Conservation (phyloP, 2,797 vertebrate species). For the Dicrostonyx torquatus region DNA sequence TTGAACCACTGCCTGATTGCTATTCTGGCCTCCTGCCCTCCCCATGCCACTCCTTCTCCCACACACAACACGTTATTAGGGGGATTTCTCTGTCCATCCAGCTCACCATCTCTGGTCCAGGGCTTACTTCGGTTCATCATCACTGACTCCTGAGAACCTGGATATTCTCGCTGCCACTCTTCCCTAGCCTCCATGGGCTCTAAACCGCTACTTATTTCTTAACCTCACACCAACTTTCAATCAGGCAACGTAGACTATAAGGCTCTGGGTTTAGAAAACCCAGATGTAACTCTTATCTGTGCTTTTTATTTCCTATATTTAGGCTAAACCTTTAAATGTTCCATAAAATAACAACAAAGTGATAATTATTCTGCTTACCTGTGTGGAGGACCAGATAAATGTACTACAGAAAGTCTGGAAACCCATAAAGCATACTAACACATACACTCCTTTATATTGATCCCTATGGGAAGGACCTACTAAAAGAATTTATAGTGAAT, state of each 20-base stretch:
- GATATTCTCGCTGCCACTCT: neutral
- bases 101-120: neutral
- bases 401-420: neutral
- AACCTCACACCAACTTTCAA: neutral
- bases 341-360: neutral
- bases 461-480: neutral
- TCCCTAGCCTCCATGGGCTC: neutral
- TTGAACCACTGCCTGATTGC: neutral
- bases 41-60: neutral
- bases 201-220: neutral
- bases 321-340: neutral
- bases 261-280: neutral
- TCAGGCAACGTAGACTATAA: neutral
- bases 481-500: constrained; percentile 1
- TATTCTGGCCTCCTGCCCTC: neutral
- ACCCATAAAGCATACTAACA: neutral
- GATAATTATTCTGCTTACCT: neutral
- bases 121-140: neutral
- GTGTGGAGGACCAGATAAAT: neutral
- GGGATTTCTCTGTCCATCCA: neutral
- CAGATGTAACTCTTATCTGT: neutral
- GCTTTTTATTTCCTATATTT: neutral
- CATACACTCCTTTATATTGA: neutral
- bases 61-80: neutral
- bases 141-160: neutral